phyloP scores from a whole-genome alignment of 2,888 invertebrate genomes.

The Xestia rhomboidea region DNA sequence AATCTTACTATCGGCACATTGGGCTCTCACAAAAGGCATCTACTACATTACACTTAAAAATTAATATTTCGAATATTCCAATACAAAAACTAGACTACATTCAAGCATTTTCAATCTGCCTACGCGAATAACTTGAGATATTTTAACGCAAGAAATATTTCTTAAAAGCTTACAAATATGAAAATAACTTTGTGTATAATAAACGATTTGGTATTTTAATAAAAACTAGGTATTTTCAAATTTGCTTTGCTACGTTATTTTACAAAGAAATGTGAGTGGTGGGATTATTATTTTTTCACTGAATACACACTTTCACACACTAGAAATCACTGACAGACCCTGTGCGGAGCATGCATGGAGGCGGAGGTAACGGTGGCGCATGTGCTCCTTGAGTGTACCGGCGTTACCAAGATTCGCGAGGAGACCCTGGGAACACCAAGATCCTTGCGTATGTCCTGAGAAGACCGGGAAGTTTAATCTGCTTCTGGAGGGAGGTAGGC shows the following conservation, averaged over 20 bases:
- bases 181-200: slow-evolving; percentile 23
- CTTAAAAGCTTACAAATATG: slow-evolving; percentile 23
- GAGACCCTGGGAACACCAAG: too few species aligned
- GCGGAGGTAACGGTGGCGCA: too few species aligned
- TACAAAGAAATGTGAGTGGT: neutral
- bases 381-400: too few species aligned
- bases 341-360: too few species aligned
- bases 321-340: too few species aligned
- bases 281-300: too few species aligned
- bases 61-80: neutral
- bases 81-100: slow-evolving; percentile 7
- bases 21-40: neutral
- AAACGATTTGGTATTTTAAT: slow-evolving; percentile 32
- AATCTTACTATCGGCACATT: neutral
- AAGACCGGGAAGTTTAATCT: too few species aligned
- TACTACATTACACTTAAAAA: neutral
- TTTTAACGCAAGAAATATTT: slow-evolving; percentile 22
- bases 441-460: too few species aligned
- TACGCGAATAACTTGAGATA: neutral
- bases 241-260: slow-evolving; percentile 8
- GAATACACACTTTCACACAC: too few species aligned
- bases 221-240: slow-evolving; percentile 30
- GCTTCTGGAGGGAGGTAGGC: too few species aligned
- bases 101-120: neutral
- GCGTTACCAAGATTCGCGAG: too few species aligned